Percentiles rank a stretch among this genome's conserved stretches.
phyloP scores from a whole-genome alignment of 2,113 vertebrate genomes.

The Phoxinus phoxinus region DNA sequence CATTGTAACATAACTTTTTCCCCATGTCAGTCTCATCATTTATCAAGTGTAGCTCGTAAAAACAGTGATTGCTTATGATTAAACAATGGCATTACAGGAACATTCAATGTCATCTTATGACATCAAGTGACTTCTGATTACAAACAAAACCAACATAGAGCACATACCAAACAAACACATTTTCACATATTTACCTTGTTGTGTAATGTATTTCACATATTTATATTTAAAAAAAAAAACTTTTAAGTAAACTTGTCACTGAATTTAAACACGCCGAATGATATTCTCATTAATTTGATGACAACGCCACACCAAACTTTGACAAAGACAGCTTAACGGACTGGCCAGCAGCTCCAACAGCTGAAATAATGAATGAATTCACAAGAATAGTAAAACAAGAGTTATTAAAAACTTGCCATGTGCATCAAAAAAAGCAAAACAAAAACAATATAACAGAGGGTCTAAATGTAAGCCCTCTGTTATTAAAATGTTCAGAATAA shows the following conservation, averaged over 20 bases:
- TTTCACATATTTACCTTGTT: not conserved
- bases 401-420: constrained; percentile 25
- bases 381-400: constrained; percentile 44
- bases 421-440: constrained; percentile 36
- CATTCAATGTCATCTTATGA: not conserved
- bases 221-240: not conserved
- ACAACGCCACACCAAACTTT: constrained; percentile 21
- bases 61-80: constrained; percentile 2
- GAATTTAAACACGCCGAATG: not conserved
- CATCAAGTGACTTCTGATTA: constrained; percentile 25
- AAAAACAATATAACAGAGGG: not conserved
- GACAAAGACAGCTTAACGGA: constrained; percentile 53
- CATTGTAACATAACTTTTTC: constrained; percentile 46
- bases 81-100: not conserved
- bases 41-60: constrained; percentile 9
- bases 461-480: not conserved
- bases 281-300: not conserved
- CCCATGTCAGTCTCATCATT: constrained; percentile 26
- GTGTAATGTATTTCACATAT: not conserved
- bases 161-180: not conserved
- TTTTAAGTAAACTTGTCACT: not conserved
- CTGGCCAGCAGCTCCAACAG: constrained; percentile 74
- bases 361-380: constrained; percentile 36
- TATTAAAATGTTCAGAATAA: constrained; percentile 9
- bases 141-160: constrained; percentile 26